Base-by-base conservation (phyloP, 2,797 vertebrate genomes). In the Rallus crepitans region DNA sequence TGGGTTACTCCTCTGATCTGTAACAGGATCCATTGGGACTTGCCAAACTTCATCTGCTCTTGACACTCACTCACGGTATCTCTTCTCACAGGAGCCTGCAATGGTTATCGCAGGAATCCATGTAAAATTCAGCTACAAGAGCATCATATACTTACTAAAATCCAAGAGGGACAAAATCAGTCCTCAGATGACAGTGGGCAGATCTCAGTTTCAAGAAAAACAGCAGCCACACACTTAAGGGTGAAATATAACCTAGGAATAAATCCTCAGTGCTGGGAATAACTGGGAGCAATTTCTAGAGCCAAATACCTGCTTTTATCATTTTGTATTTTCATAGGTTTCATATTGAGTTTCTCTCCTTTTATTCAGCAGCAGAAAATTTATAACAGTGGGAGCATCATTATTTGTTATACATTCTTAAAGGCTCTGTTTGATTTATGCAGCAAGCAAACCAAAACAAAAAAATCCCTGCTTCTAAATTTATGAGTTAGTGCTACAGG, bases 41-140 rank as follows among this genome's bases (percentile, higher is more conserved):
- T 94, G 86, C 89, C 76, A 95, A 94, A 57, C 75, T 89, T 92
- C 91, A 90, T 85, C 87, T 91, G 63, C 83, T 91, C 83, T 91
- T 73, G 65, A 63, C 64, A 55, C 92, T 66, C 80, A 83, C 53
- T 55, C 77, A 82, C 28, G 6, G 28, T 73, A 42, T 48, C 45
- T 52, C 65, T 55, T 94, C 86, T 94, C 89, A 84, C 52, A 93
- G 61, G 84, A 95, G 94, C 17, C 15, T 84, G 77, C 89, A 89
- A 78, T 28, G 71, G 73, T 87, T 64, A 84, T 72, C 86, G 81
- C 60, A 81, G 92, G 92, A 87, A 91, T 66, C 66, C 61, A 31
- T 56, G 73, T 81, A 93, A 90, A 93, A 91, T 84, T 94, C 89
- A 94, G 70, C 76, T 87, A 90, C 76, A 65, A 84, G 64, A 95